A percentile compares a stretch with the other conserved stretches of the same genome.
Evolutionary conservation across 2,113 vertebrate genomes (phyloP).

Genomic region (Leucopternis melanops): DNA sequence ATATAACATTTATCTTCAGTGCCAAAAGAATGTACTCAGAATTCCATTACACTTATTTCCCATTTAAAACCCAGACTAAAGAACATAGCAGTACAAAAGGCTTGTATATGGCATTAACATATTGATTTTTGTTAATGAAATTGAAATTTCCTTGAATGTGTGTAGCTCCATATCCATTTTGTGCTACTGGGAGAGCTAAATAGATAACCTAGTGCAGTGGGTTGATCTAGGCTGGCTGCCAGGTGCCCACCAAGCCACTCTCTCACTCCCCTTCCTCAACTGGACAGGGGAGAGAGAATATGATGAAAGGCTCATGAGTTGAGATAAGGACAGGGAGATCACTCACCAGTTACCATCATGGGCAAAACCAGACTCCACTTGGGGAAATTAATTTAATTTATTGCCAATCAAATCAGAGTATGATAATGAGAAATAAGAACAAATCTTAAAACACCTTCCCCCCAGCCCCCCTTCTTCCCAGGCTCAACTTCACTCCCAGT

Average conservation of each 20-base stretch:
- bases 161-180: neutral
- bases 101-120: neutral
- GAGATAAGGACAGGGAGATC: neutral
- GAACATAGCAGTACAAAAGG: neutral
- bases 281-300: neutral
- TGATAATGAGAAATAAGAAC: neutral
- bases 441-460: neutral
- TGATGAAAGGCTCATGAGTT: accelerated
- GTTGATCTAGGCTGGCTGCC: neutral
- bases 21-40: neutral
- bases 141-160: neutral
- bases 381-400: neutral
- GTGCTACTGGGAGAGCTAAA: neutral
- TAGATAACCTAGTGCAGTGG: neutral
- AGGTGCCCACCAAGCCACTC: neutral
- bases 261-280: neutral
- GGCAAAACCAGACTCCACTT: neutral
- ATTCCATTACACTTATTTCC: neutral
- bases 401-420: neutral
- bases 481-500: neutral
- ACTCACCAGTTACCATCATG: accelerated
- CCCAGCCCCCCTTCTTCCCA: neutral
- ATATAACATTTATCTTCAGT: neutral
- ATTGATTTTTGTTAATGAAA: neutral
- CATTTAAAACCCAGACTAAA: neutral